phyloP scores from a whole-genome alignment of 1,140 invertebrate species.

The Sitobion miscanthi region DNA sequence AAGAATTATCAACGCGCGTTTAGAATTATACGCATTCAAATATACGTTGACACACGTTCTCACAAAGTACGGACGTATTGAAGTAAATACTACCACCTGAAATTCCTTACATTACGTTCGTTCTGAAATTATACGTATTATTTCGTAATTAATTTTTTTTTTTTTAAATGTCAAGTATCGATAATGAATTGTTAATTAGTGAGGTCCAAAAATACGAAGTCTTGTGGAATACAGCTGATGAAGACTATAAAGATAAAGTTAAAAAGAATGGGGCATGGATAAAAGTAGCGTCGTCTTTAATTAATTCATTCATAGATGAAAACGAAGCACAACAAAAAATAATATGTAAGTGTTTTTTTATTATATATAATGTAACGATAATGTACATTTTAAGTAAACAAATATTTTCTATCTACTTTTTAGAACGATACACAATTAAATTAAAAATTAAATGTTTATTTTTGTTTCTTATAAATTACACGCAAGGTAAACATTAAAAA shows the following conservation, averaged over 20 bases:
- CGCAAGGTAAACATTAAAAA: too few relatives aligned
- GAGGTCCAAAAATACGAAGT: conserved; percentile 32
- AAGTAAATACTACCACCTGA: not conserved
- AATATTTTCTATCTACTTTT: not conserved
- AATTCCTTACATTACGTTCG: not conserved
- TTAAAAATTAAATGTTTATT: not conserved
- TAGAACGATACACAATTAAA: too few relatives aligned
- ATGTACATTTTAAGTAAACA: not conserved
- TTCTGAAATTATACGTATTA: not conserved
- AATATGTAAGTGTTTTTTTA: conserved; percentile 16
- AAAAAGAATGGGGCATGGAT: conserved; percentile 45
- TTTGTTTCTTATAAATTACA: too few relatives aligned
- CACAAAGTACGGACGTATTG: conserved; percentile 34
- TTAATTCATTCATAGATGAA: conserved; percentile 37
- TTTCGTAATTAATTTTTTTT: too few relatives aligned
- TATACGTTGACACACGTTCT: not conserved
- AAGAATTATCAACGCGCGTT: conserved; percentile 13
- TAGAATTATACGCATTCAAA: not conserved
- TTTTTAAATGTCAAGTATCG: conserved; percentile 13
- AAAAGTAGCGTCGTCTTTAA: conserved; percentile 37
- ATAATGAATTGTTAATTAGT: conserved; percentile 41
- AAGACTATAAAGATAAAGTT: conserved; percentile 39
- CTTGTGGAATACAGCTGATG: conserved; percentile 29
- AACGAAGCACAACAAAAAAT: conserved; percentile 45
- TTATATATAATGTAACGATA: not conserved